Evolutionary conservation across 2,888 invertebrate species (phyloP), one percentile per base, ranked within the genome.

Genomic region (Dasysyrphus albostriatus): DNA sequence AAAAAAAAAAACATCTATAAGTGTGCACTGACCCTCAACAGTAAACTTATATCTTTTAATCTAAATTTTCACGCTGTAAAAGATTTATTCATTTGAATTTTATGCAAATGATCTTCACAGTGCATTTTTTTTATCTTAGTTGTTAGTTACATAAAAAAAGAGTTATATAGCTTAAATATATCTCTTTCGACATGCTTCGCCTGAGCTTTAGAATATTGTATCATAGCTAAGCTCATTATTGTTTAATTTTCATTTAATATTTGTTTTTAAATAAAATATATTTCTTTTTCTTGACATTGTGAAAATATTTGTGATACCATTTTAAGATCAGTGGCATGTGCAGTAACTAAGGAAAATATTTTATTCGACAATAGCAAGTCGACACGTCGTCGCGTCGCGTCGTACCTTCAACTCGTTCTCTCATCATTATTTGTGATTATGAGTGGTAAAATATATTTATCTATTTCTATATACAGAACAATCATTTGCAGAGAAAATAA

Each of bases 1-100:
- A n/a, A n/a, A n/a, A n/a, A n/a, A n/a, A n/a, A n/a, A n/a, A n/a
- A 63, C 49, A 42, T 32, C 2, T 29, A 7, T n/a, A 39, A 65
- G 16, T 77, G 85, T 49, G 85, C 85, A 81, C 81, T 85, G 85
- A 85, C 85, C 85, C 85, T 74, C 63, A 85, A 77, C 81, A 77
- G 49, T 12, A 44, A 63, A 29, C 7, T 61, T 61, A 47, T 61
- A 61, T 24, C 54, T 54, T 24, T 24, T n/a, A 65, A 37, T 49
- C 73, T 51, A 47, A 37, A 77, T 74, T 77, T 76, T 81, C 76
- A 85, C 67, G 73, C 76, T 74, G 81, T 78, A 85, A 85, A 74
- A 74, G 74, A 74, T 32, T 6, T 85, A 82, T 78, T 85, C 81
- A 81, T 85, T 85, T 82, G 74, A 56, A 81, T 81, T 85, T 70